Base-by-base conservation (phyloP, 1,140 invertebrate genomes). In the Yoshiicerus persimilis region DNA sequence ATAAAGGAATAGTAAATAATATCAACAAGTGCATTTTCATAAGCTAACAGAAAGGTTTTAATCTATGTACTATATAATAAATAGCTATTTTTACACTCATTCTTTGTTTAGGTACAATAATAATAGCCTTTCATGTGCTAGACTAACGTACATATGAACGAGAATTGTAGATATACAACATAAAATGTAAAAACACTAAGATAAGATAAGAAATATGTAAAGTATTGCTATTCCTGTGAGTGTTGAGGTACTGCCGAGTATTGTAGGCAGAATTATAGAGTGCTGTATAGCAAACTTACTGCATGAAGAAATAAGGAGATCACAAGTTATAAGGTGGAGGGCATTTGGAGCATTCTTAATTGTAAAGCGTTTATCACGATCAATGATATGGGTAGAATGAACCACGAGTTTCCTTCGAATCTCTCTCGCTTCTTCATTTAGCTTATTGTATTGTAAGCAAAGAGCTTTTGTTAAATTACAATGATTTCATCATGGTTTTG, bases 231-330 rank as follows among this genome's bases (percentile, higher is more conserved):
- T 23, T 66, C 3, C 20, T 13, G 20, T 1, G 64, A 13, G 20
- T 20, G 11, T 66, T 70, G 20, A 30, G 66, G 32, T 30, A 75
- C 66, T 75, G 23, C 66, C 32, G 66, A n/a, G 66, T 30, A 4
- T 25, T 75, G 25, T 56, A 20, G 16, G 16, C 9, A 11, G 66
- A 75, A 34, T 34, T 39, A 10, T 32, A 83, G 11, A 39, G 2
- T 38, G 77, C 36, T 23, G n/a, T n/a, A n/a, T n/a, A n/a, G n/a
- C n/a, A 83, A 16, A 38, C 27, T 32, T 84, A 23, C 39, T 84
- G 83, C 83, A 32, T 84, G 83, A 84, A 62, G 83, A 84, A 62
- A 23, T 84, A 84, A 84, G n/a, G 38, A 84, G 83, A 84, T 84
- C 83, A 84, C 38, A 84, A 84, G 83, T 84, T 56, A 84, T 84